Conservation (phyloP, 2,113 vertebrate genomes). For the Podocnemis expansa region DNA sequence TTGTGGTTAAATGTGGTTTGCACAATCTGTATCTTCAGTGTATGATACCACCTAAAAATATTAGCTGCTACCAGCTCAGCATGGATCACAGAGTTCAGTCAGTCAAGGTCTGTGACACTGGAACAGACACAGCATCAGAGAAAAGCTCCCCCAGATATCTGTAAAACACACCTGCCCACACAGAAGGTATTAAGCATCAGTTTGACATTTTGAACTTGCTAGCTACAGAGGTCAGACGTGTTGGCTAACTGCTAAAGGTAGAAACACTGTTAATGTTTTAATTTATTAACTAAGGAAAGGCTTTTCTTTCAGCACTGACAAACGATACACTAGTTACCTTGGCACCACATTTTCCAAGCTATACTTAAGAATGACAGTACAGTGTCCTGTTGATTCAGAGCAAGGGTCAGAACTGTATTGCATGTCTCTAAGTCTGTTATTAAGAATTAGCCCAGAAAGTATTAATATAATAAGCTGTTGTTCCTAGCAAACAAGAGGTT, state of each 20-base stretch:
- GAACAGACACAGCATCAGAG: background rate
- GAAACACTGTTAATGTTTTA: background rate
- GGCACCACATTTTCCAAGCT: background rate
- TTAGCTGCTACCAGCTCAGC: background rate
- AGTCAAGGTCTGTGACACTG: background rate
- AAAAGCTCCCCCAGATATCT: background rate
- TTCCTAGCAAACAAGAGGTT: background rate
- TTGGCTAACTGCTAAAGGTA: accelerated
- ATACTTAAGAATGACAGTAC: background rate
- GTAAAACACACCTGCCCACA: background rate
- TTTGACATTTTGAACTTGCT: background rate
- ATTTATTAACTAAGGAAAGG: conserved; percentile 4
- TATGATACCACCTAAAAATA: background rate
- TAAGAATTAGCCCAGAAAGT: background rate
- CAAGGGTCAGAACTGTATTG: background rate
- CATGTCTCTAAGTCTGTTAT: background rate
- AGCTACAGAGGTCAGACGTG: background rate
- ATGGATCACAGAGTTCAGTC: background rate
- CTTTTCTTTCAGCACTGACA: conserved; percentile 19
- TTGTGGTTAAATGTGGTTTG: background rate
- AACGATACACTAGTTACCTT: background rate
- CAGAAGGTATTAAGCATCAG: background rate
- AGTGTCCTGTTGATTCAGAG: background rate
- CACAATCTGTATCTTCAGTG: background rate
- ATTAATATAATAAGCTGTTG: background rate